Conservation (phyloP, 2,113 vertebrate species). For the Phasianus colchicus region DNA sequence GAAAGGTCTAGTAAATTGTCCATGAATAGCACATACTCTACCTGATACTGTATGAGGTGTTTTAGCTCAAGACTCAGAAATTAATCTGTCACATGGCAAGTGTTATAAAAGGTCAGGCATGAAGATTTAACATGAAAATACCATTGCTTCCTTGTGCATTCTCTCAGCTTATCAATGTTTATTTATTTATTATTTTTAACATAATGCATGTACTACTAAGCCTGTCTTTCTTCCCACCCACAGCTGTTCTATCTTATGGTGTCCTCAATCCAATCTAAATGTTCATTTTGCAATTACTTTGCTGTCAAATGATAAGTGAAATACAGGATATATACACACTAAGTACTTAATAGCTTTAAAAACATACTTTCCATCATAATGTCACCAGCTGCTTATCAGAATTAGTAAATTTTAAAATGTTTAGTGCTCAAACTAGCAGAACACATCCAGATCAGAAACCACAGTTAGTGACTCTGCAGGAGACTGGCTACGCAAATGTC, state of each 20-base stretch:
- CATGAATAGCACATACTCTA: not conserved
- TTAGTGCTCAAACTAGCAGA: slow-evolving; percentile 30
- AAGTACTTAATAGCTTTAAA: slow-evolving; percentile 69
- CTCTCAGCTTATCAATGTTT: not conserved
- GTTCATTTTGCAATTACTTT: slow-evolving; percentile 58
- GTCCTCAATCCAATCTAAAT: slow-evolving; percentile 49
- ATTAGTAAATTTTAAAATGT: slow-evolving; percentile 41
- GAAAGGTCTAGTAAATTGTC: not conserved
- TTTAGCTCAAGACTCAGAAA: not conserved
- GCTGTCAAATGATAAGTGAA: slow-evolving; percentile 62
- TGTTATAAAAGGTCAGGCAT: not conserved
- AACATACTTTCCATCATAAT: slow-evolving; percentile 40
- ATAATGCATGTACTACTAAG: not conserved
- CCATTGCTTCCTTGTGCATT: not conserved
- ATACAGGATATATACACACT: slow-evolving; percentile 19
- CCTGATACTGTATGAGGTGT: not conserved
- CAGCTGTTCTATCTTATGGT: slow-evolving; percentile 14
- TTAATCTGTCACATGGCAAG: not conserved
- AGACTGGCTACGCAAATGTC: slow-evolving; percentile 1
- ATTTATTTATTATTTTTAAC: slow-evolving; percentile 42
- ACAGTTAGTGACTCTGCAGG: not conserved
- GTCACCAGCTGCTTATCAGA: slow-evolving; percentile 50
- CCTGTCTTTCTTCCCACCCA: slow-evolving; percentile 6
- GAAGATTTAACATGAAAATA: slow-evolving; percentile 10
- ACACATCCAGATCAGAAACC: not conserved